Evolutionary conservation across 2,113 vertebrate species (phyloP), one percentile per base, ranked within the genome.

Genomic region (Coptodon rendalli): DNA sequence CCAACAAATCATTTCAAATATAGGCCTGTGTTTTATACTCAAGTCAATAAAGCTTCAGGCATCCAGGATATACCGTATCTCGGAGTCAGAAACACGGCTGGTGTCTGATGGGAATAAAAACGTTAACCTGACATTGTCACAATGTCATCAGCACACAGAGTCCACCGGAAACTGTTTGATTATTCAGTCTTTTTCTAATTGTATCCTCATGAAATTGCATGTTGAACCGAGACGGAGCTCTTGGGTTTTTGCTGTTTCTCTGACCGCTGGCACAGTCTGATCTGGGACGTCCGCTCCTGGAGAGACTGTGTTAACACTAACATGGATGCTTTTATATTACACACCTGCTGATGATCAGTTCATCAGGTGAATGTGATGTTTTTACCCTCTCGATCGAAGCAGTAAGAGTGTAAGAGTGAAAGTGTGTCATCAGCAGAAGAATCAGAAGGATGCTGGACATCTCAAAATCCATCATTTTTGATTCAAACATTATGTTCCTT

Each of bases 1-100:
- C 81, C 92, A 84, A 84, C 86, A 91, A 93, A 93, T 93, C 92
- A 91, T 93, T 93, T 88, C 82, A 87, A 90, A 95, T 87, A 83
- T 85, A 79, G 91, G 84, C 86, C 89, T 88, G 89, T 34, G 82
- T 93, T 93, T 93, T 86, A 91, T 83, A 81, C 53, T 29, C 24
- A 71, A 76, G 90, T 94, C 90, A 90, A 93, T 94, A 90, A 92
- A 88, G 56, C 86, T 86, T 73, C 24, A 66, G 89, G 80, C 86
- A 50, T 86, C 66, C 85, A 85, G 85, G 85, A 45, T 71, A 36
- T 90, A 91, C 24, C 48, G 6, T 86, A 80, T 90, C 73, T 86
- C 27, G 59, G 50, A 89, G 82, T 81, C 59, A 14, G 56, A 91
- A 90, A 88, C 27, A 52, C 27, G 27, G 56, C 80, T 14, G 13